A percentile compares a stretch with the other conserved stretches of the same genome.
Evolutionary conservation across 2,113 vertebrate genomes (phyloP).

Genomic region (Ramphastos sulfuratus): DNA sequence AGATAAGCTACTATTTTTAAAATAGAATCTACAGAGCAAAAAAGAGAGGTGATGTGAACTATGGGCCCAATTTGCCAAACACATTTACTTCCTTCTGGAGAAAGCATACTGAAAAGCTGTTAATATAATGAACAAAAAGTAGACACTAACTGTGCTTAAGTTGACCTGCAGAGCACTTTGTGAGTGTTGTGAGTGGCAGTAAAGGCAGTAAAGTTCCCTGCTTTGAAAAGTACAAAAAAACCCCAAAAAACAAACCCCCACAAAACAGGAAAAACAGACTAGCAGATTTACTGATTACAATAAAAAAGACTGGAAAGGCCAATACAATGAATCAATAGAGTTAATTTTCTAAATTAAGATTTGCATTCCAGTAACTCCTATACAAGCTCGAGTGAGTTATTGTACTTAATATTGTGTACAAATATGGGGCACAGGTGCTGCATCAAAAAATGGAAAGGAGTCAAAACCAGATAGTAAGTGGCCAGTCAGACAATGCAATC

Average conservation of each 20-base stretch:
- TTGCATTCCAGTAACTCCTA: not conserved
- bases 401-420: not conserved
- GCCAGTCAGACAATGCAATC: not conserved
- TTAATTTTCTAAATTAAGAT: not conserved
- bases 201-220: not conserved
- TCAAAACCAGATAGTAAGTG: not conserved
- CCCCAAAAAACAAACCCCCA: too few species aligned
- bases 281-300: not conserved
- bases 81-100: not conserved
- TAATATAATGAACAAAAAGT: not conserved
- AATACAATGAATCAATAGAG: not conserved
- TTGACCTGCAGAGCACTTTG: not conserved
- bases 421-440: not conserved
- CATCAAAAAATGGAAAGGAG: not conserved
- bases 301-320: not conserved
- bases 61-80: not conserved
- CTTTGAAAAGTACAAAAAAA: too few species aligned
- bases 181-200: not conserved
- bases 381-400: not conserved
- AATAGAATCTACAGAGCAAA: not conserved
- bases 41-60: not conserved
- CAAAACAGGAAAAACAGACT: too few species aligned
- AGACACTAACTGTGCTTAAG: not conserved
- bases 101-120: not conserved
- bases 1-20: slow-evolving; percentile 12